These are phyloP conservation scores for Leucozona laternaria DNA, from an alignment of 2,888 invertebrate species.

Conservation along the genomic window DNA sequence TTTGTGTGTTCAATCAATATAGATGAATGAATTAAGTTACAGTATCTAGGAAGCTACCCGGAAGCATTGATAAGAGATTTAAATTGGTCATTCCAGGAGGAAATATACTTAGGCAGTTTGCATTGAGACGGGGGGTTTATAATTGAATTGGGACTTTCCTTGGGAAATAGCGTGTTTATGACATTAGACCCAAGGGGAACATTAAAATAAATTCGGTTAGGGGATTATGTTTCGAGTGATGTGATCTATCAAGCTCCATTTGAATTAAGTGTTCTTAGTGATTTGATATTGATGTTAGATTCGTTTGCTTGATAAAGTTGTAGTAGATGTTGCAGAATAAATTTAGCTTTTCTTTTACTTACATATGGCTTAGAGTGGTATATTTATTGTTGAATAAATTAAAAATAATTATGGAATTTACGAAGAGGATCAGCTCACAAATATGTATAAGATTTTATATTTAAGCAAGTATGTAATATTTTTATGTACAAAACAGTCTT, in stretches of 20 bases:
- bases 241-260: conserved; percentile 14
- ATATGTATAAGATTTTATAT: too few relatives aligned
- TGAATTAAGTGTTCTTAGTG: conserved; percentile 6
- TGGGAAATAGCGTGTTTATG: conserved; percentile 27
- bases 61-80: conserved; percentile 64
- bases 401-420: background rate
- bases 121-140: background rate
- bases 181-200: conserved; percentile 10
- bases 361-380: background rate
- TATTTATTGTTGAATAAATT: background rate
- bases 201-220: conserved; percentile 24
- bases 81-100: conserved; percentile 16
- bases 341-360: background rate
- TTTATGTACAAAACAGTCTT: too few relatives aligned
- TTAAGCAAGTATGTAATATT: too few relatives aligned
- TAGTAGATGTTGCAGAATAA: background rate
- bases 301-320: background rate
- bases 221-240: conserved; percentile 6
- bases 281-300: conserved; percentile 2
- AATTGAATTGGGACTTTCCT: conserved; percentile 28
- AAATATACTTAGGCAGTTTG: conserved; percentile 1
- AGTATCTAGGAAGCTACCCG: conserved; percentile 49
- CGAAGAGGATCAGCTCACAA: too few relatives aligned
- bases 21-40: conserved; percentile 43
- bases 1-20: conserved; percentile 26